phyloP scores from a whole-genome alignment of 2,113 vertebrate genomes.

The Barbus barbus region DNA sequence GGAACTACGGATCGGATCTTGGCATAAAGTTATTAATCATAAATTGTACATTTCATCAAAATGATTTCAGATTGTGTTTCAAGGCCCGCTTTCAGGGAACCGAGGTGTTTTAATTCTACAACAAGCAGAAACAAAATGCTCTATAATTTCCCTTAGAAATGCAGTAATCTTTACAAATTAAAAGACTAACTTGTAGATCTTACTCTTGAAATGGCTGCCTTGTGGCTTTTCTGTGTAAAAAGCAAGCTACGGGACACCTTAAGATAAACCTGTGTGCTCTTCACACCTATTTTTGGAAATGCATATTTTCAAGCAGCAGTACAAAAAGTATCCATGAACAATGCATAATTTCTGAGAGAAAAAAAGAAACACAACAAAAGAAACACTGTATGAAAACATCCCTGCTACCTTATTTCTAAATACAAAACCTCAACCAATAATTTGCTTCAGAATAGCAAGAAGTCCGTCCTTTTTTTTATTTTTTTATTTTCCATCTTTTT shows the following conservation, averaged over 20 bases:
- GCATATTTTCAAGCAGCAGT: conserved; percentile 99
- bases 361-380: conserved; percentile 69
- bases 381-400: conserved; percentile 95
- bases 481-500: conserved; percentile 77
- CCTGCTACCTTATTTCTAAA: conserved; percentile 99
- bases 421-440: conserved; percentile 99
- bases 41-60: conserved; percentile 54
- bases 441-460: conserved; percentile 98
- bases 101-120: not conserved
- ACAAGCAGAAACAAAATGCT: conserved; percentile 43
- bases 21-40: conserved; percentile 30
- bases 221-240: conserved; percentile 48
- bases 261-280: conserved; percentile 81
- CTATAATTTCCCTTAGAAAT: conserved; percentile 62
- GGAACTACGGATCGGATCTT: conserved; percentile 19
- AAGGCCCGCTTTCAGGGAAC: not conserved
- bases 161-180: conserved; percentile 62
- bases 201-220: conserved; percentile 53
- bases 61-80: conserved; percentile 54
- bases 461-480: conserved; percentile 87
- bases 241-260: conserved; percentile 63
- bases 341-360: conserved; percentile 99
- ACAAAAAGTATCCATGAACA: conserved; percentile 99
- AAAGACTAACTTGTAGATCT: conserved; percentile 55
- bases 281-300: conserved; percentile 96